Conservation (phyloP, 2,888 invertebrate species). For the Drosophila mulleri region DNA sequence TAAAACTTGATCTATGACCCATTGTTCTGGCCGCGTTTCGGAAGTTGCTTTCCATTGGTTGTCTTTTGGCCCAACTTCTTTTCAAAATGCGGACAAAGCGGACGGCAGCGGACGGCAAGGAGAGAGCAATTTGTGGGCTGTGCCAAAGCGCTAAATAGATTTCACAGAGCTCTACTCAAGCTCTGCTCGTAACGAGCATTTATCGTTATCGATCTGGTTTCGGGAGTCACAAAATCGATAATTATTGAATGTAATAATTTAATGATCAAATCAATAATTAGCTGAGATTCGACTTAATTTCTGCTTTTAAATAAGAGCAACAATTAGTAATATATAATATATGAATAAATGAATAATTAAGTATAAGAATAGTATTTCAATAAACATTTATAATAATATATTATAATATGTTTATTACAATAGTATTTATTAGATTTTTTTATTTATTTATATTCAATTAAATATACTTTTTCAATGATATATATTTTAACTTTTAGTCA, state of each 20-base stretch:
- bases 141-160: not conserved
- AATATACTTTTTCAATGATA: no score
- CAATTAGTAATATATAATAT: no score
- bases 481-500: no score
- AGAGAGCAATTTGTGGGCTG: slow-evolving; percentile 17
- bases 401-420: no score
- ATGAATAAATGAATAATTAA: no score
- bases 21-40: slow-evolving; percentile 70
- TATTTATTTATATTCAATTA: no score
- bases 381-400: no score
- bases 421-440: no score
- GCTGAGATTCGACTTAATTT: not conserved
- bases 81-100: slow-evolving; percentile 6
- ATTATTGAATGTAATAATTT: not conserved
- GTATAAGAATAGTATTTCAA: no score
- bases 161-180: not conserved
- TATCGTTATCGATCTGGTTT: not conserved
- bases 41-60: slow-evolving; percentile 62
- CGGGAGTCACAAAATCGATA: not conserved
- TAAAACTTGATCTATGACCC: slow-evolving; percentile 78
- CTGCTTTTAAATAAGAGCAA: not conserved
- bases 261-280: not conserved
- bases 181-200: not conserved
- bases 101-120: not conserved
- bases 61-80: slow-evolving; percentile 51